Conservation (phyloP, 2,797 vertebrate genomes). For the Iguana delicatissima region DNA sequence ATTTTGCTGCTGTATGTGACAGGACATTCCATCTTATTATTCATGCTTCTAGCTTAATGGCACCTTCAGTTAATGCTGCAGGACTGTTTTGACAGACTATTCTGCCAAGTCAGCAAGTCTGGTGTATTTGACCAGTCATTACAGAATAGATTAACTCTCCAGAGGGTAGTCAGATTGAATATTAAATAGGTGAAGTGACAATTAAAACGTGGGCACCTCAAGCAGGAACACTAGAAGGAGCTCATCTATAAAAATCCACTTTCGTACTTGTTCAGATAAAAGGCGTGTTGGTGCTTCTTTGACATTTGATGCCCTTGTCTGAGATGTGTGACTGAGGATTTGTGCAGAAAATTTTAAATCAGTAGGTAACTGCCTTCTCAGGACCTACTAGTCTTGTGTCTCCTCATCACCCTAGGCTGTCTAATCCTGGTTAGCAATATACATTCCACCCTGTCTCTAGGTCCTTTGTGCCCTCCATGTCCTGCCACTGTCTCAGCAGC, state of each 20-base stretch:
- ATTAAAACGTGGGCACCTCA: background rate
- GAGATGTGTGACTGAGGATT: too few species aligned
- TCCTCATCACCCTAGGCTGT: background rate
- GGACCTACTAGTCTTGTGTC: background rate
- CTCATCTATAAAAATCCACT: background rate
- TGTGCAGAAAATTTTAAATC: background rate
- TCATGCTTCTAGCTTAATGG: conserved; percentile 34
- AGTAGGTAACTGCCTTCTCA: background rate
- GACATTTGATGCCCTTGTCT: background rate
- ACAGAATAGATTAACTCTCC: conserved; percentile 34
- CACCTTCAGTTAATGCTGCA: conserved; percentile 43
- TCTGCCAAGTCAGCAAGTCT: conserved; percentile 39
- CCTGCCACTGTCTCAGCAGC: background rate
- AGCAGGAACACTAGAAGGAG: background rate
- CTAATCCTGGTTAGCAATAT: background rate
- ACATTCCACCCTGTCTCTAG: background rate
- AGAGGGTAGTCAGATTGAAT: background rate
- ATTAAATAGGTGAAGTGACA: conserved; percentile 41
- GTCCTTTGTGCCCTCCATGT: background rate
- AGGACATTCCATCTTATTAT: conserved; percentile 44
- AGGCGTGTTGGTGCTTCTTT: background rate
- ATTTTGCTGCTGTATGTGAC: conserved; percentile 26
- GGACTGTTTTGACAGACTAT: conserved; percentile 47
- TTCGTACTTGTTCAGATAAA: background rate
- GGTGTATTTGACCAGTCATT: conserved; percentile 45